A percentile compares a stretch with the other conserved stretches of the same genome.
phyloP scores from a whole-genome alignment of 2,113 vertebrate species.

The Platichthys stellatus region DNA sequence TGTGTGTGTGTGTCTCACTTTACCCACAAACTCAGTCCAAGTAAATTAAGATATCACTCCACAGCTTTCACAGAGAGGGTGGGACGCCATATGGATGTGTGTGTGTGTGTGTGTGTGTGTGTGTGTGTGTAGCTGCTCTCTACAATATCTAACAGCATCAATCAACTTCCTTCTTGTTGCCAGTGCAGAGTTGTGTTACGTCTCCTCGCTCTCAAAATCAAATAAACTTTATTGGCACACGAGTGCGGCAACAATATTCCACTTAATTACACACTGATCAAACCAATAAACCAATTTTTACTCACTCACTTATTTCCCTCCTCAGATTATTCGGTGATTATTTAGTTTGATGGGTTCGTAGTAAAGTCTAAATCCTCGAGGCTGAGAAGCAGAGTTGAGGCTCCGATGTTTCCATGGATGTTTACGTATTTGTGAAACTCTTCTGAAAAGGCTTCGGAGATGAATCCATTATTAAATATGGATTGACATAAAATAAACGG shows the following conservation, averaged over 20 bases:
- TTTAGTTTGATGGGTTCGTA: background rate
- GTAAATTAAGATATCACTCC: slow-evolving; percentile 50
- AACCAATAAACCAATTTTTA: background rate
- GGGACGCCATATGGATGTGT: slow-evolving; percentile 36
- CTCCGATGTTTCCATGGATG: too few species aligned
- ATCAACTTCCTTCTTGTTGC: slow-evolving; percentile 54
- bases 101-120: slow-evolving; percentile 28
- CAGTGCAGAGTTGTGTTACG: slow-evolving; percentile 51
- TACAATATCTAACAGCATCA: slow-evolving; percentile 71
- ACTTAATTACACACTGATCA: background rate
- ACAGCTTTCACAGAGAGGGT: slow-evolving; percentile 31
- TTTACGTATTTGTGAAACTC: too few species aligned
- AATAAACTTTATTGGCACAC: background rate
- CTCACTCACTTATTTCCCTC: background rate
- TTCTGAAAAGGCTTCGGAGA: too few species aligned
- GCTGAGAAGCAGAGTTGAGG: too few species aligned
- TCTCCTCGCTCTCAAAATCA: slow-evolving; percentile 16
- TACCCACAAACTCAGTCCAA: slow-evolving; percentile 41
- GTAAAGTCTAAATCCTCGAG: background rate
- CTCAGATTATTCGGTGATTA: background rate
- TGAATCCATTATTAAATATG: too few species aligned
- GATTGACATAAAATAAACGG: too few species aligned
- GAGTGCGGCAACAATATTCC: background rate
- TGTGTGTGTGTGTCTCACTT: slow-evolving; percentile 29
- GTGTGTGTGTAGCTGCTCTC: slow-evolving; percentile 44